A percentile compares a stretch with the other conserved stretches of the same genome.
phyloP scores from a whole-genome alignment of 2,113 vertebrate species.

The Platycercus adscitus region DNA sequence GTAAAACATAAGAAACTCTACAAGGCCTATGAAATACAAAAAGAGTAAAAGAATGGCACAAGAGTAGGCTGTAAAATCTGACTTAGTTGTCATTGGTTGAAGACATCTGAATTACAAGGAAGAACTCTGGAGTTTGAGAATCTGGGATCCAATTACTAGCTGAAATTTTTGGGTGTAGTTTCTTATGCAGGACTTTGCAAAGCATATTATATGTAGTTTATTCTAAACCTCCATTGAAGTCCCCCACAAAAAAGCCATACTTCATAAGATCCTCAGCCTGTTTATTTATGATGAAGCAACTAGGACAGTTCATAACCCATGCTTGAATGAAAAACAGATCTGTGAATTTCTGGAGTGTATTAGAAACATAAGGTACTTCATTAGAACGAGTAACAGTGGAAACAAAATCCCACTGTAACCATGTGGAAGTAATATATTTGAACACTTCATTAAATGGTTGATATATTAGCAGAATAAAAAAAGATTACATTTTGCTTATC shows the following conservation, averaged over 20 bases:
- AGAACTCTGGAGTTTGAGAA: background rate
- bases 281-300: background rate
- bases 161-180: background rate
- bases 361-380: background rate
- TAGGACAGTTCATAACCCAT: background rate
- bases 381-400: background rate
- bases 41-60: background rate
- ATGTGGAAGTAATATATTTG: background rate
- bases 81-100: background rate
- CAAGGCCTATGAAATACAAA: slow-evolving; percentile 37
- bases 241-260: background rate
- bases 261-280: background rate
- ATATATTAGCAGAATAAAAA: background rate
- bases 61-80: background rate
- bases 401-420: background rate
- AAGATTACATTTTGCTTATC: background rate
- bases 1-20: background rate
- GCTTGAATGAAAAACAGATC: background rate
- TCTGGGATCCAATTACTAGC: background rate
- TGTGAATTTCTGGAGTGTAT: background rate
- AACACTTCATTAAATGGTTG: background rate
- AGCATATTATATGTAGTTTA: background rate
- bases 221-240: background rate
- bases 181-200: background rate
- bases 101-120: background rate